phyloP scores from a whole-genome alignment of 1,140 invertebrate genomes.

The Glossosoma conforme region DNA sequence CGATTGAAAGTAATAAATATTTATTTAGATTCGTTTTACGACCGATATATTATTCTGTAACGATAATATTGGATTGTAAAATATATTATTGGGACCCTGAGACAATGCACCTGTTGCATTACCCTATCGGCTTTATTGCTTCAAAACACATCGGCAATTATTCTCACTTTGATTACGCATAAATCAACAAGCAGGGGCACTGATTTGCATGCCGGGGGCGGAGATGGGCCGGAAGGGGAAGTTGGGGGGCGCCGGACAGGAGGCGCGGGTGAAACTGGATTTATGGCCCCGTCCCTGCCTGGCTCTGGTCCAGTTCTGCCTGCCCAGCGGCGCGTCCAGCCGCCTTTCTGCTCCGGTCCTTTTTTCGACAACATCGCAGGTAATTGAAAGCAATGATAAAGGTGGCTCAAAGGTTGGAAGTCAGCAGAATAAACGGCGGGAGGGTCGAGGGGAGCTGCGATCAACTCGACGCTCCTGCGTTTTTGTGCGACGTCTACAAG shows the following conservation, averaged over 20 bases:
- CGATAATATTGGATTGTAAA: too few species aligned
- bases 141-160: neutral
- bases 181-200: neutral
- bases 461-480: neutral
- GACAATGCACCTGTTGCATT: too few species aligned
- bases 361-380: too few species aligned
- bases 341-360: too few species aligned
- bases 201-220: conserved; percentile 8
- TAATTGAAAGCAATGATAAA: conserved; percentile 12
- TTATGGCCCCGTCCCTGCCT: conserved; percentile 9
- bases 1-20: too few species aligned
- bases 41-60: too few species aligned
- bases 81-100: too few species aligned
- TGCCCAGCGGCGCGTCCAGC: neutral
- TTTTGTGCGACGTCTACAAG: too few species aligned
- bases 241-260: neutral
- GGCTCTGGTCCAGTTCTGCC: neutral
- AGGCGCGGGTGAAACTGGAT: conserved; percentile 1
- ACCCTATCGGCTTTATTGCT: too few species aligned
- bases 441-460: neutral
- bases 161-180: conserved; percentile 3
- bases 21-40: too few species aligned
- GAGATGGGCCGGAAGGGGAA: neutral
- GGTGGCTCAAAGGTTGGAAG: conserved; percentile 1
- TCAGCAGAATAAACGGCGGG: neutral